Conservation (phyloP, 2,888 invertebrate species). For the Stictocephala bisonia region DNA sequence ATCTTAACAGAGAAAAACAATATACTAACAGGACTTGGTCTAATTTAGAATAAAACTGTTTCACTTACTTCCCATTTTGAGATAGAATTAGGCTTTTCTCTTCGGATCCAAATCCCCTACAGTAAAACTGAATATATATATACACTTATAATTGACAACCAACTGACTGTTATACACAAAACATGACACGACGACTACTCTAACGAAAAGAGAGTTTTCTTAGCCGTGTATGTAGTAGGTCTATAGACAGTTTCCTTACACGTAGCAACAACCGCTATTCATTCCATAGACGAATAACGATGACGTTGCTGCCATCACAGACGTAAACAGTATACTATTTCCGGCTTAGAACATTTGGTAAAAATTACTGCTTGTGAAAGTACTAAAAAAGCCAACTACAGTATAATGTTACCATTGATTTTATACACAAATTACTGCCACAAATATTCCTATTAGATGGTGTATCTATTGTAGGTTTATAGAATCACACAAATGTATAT, state of each 20-base stretch:
- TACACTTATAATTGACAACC: constrained; percentile 29
- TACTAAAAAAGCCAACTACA: too few species aligned
- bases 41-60: not conserved
- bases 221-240: too few species aligned
- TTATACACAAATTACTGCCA: too few species aligned
- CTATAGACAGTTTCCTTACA: constrained; percentile 52
- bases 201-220: constrained; percentile 39
- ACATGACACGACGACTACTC: constrained; percentile 40
- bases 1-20: too few species aligned
- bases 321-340: constrained; percentile 17
- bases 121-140: too few species aligned
- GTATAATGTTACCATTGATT: too few species aligned
- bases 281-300: constrained; percentile 54
- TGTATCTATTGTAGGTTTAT: too few species aligned
- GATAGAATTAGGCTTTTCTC: not conserved
- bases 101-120: not conserved
- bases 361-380: constrained; percentile 62
- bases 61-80: constrained; percentile 46
- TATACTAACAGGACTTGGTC: too few species aligned
- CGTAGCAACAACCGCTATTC: constrained; percentile 56
- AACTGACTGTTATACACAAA: constrained; percentile 36
- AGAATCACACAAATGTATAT: too few species aligned
- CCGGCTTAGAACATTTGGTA: constrained; percentile 61
- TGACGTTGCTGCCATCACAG: constrained; percentile 54
- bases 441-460: too few species aligned